Conservation (phyloP, 2,797 vertebrate species). For the Tamandua tetradactyla region DNA sequence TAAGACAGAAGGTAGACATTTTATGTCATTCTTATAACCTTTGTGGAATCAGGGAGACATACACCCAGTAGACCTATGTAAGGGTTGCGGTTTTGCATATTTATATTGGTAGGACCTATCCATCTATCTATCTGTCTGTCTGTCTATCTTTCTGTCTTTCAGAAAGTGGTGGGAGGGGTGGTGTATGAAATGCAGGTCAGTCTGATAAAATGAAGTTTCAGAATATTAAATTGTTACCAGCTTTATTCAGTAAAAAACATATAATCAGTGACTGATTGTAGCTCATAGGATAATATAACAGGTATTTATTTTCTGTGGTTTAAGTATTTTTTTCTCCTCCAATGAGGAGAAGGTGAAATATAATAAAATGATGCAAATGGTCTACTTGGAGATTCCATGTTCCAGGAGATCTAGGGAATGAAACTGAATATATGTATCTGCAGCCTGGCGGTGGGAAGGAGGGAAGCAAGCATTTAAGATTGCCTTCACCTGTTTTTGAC, state of each 20-base stretch:
- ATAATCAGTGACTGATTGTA: background rate
- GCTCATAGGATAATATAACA: background rate
- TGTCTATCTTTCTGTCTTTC: too few relatives aligned
- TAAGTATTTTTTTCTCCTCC: background rate
- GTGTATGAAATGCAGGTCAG: background rate
- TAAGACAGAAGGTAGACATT: background rate
- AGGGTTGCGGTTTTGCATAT: background rate
- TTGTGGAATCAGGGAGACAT: background rate
- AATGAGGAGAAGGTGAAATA: background rate
- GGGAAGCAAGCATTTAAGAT: background rate
- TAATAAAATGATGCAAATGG: background rate
- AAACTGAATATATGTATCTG: background rate
- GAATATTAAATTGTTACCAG: background rate
- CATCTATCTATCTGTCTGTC: too few relatives aligned
- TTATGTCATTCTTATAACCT: background rate
- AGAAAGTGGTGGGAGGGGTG: background rate
- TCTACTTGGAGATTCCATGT: background rate
- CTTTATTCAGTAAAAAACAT: slow-evolving; percentile 24
- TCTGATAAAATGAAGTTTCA: background rate
- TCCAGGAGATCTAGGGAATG: background rate
- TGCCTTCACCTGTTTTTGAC: slow-evolving; percentile 9
- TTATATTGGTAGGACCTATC: background rate
- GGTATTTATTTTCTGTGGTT: background rate
- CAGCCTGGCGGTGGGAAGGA: background rate
- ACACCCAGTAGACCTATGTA: background rate